Base-by-base conservation (phyloP, 2,888 invertebrate genomes). In the Ochropleura plecta region DNA sequence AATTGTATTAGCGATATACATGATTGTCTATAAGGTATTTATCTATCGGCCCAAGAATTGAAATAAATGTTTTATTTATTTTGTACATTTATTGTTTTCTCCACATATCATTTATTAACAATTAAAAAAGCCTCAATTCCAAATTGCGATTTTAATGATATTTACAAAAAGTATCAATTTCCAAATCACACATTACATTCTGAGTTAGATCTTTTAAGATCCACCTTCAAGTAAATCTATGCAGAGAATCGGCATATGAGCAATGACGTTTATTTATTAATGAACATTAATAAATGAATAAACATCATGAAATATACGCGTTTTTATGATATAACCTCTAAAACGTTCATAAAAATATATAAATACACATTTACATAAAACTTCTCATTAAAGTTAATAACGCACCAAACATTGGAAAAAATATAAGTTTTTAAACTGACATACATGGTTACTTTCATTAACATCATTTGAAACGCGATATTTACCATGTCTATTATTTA, bases 321-420 rank as follows among this genome's bases (percentile, higher is more conserved):
- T 20, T 40, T 7, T 16, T 30, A 73, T 60, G 44, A 65, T 51
- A 73, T 66, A 74, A 83, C 83, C 80, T 42, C 72, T 64, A 72
- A 74, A 72, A 68, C 44, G 0, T 57, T 68, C 51, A 75, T 64
- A 75, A 76, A 74, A 70, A 71, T 67, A 78, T 70, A 66, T 14
- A 60, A 53, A 65, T n/a, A 74, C 20, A 60, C 40, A 51, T 71
- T 73, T 60, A 64, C 46, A 72, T 70, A 67, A 74, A 78, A 67
- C 12, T 20, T 51, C 5, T 44, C 12, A 51, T 18, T 48, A 67
- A 68, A 42, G 5, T 55, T 40, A 70, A n/a, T 53, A 48, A 48
- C 1, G n/a, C 46, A 72, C 20, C 16, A 30, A 30, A 30, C 30
- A 30, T 30, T 30, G 30, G 30, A 30, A 30, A 30, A 30, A 30